These are phyloP conservation scores for Loriculus beryllinus DNA, from an alignment of 2,797 vertebrate genomes.

Conservation along the genomic window DNA sequence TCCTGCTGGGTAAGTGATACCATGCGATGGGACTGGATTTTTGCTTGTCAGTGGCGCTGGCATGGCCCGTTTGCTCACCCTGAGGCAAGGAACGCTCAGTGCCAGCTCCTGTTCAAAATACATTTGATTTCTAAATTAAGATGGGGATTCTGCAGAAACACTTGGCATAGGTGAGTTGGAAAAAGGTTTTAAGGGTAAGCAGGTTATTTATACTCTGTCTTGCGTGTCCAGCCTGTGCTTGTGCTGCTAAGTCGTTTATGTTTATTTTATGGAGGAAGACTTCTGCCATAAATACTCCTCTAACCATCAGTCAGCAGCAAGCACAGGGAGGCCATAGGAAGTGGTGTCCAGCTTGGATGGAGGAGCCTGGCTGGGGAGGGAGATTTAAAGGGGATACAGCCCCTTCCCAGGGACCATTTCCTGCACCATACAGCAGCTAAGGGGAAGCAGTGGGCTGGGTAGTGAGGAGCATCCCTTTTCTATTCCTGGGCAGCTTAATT, in stretches of 20 bases:
- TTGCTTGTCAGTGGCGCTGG: background rate
- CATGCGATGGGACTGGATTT: background rate
- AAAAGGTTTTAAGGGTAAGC: conserved; percentile 64
- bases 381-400: background rate
- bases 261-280: conserved; percentile 26
- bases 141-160: conserved; percentile 21
- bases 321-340: background rate
- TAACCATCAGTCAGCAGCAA: background rate
- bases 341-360: background rate
- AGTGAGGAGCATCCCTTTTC: background rate
- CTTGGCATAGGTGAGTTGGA: conserved; percentile 62
- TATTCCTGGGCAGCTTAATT: background rate
- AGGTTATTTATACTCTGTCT: conserved; percentile 56
- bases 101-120: conserved; percentile 33
- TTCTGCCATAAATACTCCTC: conserved; percentile 17
- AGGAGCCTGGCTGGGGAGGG: background rate
- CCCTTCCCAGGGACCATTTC: background rate
- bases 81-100: background rate
- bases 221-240: conserved; percentile 5
- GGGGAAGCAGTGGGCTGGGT: background rate
- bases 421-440: rapidly evolving
- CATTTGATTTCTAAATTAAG: conserved; percentile 51
- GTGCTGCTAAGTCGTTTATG: conserved; percentile 12
- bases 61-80: background rate
- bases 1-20: background rate